phyloP scores from a whole-genome alignment of 2,888 invertebrate genomes.

The Xestia xanthographa region DNA sequence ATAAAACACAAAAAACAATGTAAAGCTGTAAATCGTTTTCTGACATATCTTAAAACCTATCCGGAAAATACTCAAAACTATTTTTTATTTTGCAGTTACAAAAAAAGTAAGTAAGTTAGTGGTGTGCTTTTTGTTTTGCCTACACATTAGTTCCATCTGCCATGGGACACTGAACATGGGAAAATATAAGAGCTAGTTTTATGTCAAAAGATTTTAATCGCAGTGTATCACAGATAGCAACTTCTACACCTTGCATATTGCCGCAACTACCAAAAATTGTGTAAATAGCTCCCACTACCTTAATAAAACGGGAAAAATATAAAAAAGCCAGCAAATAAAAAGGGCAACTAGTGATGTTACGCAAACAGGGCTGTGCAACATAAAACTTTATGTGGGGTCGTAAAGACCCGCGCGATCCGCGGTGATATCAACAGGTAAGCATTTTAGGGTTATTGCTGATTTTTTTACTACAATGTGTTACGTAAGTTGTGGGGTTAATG shows the following conservation, averaged over 20 bases:
- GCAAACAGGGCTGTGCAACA: constrained; percentile 69
- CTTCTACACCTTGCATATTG: background rate
- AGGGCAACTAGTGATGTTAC: constrained; percentile 69
- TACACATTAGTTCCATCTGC: background rate
- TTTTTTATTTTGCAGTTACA: background rate
- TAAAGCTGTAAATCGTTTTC: background rate
- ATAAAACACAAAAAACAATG: background rate
- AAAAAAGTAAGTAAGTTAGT: too few relatives aligned
- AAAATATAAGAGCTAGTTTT: background rate
- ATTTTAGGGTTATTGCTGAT: constrained; percentile 75
- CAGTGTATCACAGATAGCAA: background rate
- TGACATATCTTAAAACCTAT: background rate
- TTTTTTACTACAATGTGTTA: constrained; percentile 66
- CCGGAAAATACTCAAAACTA: background rate
- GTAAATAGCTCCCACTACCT: constrained; percentile 27
- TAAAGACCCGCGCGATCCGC: constrained; percentile 70
- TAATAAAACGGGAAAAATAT: constrained; percentile 64
- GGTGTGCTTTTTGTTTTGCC: too few relatives aligned
- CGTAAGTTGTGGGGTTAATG: constrained; percentile 54
- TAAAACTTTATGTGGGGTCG: constrained; percentile 78
- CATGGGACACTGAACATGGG: background rate
- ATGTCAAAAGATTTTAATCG: background rate
- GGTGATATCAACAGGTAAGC: constrained; percentile 77
- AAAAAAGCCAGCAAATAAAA: constrained; percentile 66
- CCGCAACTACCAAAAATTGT: constrained; percentile 4